Base-by-base conservation (phyloP, 1,140 invertebrate genomes). In the Homarus americanus region DNA sequence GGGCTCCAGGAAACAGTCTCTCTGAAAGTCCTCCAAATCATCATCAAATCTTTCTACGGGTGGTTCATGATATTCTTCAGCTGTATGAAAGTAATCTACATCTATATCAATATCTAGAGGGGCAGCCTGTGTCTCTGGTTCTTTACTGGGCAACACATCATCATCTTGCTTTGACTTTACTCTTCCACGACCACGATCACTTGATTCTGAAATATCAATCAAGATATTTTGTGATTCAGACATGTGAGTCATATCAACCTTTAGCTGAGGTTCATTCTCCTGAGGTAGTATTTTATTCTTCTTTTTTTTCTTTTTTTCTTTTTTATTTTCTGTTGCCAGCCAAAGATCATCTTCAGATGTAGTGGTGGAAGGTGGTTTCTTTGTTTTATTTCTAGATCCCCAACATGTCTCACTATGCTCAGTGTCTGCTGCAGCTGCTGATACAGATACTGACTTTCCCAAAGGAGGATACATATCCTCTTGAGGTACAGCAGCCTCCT, bases 1-100 rank as follows among this genome's bases (percentile, higher is more conserved):
- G 4, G 79, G 87, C 15, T 90, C 87, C 20, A 76, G 41, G 69
- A 76, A 83, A 53, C 72, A 36, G n/a, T 90, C 82, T 28, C 38
- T 34, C 15, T 83, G 66, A 32, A 36, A 53, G 32, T 82, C 72
- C 32, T 53, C 66, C 24, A 53, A 72, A 76, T 58, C 84, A 76
- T 58, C 84, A 41, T 53, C 69, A 40, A 83, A 38, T 75, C 44
- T 75, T 20, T 40, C 73, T 36, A 58, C 28, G 17, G 86, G 38
- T 80, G 87, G 80, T 49, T 90, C 87, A 76, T 90, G 87, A 32
- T 90, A 90, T 34, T 90, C 87, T 40, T 90, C 79, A 15, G 87
- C 87, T 75, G 87, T 44, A 83, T 90, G 87, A 82, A 90, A 90
- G 34, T 90, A 90, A 63, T 90, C 87, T 36, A 69, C 80, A 82